phyloP scores from a whole-genome alignment of 2,888 invertebrate genomes.

The Arctia plantaginis region DNA sequence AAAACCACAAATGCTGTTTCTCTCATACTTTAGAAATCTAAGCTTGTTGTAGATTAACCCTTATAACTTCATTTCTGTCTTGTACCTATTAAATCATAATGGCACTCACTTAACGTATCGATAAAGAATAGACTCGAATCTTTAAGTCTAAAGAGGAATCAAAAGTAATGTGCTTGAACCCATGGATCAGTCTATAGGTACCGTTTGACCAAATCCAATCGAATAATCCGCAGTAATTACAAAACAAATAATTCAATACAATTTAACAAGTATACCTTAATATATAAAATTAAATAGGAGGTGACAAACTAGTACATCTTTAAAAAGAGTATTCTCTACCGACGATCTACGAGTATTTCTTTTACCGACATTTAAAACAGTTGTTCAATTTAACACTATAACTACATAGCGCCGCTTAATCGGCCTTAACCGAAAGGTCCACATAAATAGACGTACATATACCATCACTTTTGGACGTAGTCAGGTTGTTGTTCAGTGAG shows the following conservation, averaged over 20 bases:
- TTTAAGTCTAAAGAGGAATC: background rate
- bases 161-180: background rate
- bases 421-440: conserved; percentile 66
- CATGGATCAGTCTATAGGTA: background rate
- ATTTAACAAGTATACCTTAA: background rate
- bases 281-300: background rate
- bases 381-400: background rate
- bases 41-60: too few relatives aligned
- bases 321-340: background rate
- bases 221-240: background rate
- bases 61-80: too few relatives aligned
- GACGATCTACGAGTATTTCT: background rate
- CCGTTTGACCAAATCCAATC: background rate
- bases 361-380: background rate
- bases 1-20: too few relatives aligned
- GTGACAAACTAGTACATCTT: background rate
- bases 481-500: conserved; percentile 64
- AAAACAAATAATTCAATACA: background rate
- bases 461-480: conserved; percentile 67
- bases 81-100: too few relatives aligned
- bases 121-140: background rate
- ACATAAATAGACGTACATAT: conserved; percentile 70
- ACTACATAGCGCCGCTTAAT: conserved; percentile 50
- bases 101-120: too few relatives aligned
- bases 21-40: too few relatives aligned